These are phyloP conservation scores for Climacteris rufus DNA, from an alignment of 2,113 vertebrate genomes.

Conservation along the genomic window DNA sequence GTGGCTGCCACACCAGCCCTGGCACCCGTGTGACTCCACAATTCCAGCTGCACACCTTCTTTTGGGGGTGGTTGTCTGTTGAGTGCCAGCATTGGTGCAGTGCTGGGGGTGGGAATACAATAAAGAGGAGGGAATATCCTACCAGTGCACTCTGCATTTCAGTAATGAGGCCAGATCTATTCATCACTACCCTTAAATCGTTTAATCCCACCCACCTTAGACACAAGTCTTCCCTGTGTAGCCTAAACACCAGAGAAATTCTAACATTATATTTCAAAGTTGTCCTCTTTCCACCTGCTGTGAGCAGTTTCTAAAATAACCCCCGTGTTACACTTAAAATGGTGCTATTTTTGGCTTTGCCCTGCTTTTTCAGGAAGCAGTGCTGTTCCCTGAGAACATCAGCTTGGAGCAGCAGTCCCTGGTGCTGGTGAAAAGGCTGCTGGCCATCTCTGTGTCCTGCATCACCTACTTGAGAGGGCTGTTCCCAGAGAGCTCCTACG, in stretches of 20 bases:
- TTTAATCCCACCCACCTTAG: background rate
- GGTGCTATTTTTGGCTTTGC: background rate
- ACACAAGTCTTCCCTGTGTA: background rate
- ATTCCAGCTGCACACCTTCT: accelerated
- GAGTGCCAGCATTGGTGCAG: background rate
- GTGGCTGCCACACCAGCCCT: background rate
- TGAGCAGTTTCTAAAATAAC: background rate
- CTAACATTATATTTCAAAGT: background rate
- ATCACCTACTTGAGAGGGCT: conserved; percentile 76
- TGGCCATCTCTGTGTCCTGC: conserved; percentile 72
- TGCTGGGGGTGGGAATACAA: background rate
- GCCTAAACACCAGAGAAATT: background rate
- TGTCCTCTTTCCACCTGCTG: background rate
- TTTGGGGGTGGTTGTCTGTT: background rate
- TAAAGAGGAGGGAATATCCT: background rate
- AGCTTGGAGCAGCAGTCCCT: conserved; percentile 61
- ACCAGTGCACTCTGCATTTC: background rate
- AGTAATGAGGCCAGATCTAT: background rate
- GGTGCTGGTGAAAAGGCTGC: conserved; percentile 71
- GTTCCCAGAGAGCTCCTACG: conserved; percentile 75
- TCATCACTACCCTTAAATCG: background rate
- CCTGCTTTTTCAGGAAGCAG: background rate
- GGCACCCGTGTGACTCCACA: background rate
- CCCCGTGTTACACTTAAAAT: background rate
- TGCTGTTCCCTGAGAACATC: conserved; percentile 56